A percentile compares a stretch with the other conserved stretches of the same genome.
Evolutionary conservation across 2,797 vertebrate species (phyloP).

Genomic region (Phataginus tetradactyla): DNA sequence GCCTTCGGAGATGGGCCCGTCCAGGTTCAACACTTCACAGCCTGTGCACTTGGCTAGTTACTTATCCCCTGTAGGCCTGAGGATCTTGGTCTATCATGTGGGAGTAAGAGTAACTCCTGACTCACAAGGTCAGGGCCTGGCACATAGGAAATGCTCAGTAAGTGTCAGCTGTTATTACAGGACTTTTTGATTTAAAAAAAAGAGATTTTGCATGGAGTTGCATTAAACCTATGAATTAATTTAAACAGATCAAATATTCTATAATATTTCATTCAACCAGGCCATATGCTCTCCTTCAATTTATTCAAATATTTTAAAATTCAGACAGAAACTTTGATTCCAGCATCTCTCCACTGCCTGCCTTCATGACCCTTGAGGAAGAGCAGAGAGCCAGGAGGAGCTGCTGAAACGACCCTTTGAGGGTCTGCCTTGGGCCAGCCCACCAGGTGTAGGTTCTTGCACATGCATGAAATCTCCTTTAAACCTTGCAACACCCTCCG

Average conservation of each 20-base stretch:
- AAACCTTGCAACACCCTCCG: background rate
- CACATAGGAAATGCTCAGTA: background rate
- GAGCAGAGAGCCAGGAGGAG: background rate
- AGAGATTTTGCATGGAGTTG: background rate
- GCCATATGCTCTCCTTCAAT: background rate
- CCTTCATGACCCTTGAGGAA: background rate
- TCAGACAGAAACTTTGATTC: background rate
- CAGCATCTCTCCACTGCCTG: background rate
- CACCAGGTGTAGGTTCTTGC: background rate
- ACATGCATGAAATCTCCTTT: background rate
- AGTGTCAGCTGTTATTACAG: background rate
- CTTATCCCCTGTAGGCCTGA: background rate
- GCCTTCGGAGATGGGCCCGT: background rate
- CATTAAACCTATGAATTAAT: slow-evolving; percentile 37
- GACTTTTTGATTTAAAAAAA: background rate
- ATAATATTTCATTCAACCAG: background rate
- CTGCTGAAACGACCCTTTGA: background rate
- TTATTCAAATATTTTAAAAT: background rate
- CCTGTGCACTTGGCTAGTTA: background rate
- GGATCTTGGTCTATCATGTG: background rate
- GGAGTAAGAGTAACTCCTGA: background rate
- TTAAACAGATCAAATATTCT: slow-evolving; percentile 31
- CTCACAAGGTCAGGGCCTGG: background rate
- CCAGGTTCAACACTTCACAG: background rate
- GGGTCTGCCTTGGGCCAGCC: background rate